Base-by-base conservation (phyloP, 2,797 vertebrate species). In the Poliocrania exsul region DNA sequence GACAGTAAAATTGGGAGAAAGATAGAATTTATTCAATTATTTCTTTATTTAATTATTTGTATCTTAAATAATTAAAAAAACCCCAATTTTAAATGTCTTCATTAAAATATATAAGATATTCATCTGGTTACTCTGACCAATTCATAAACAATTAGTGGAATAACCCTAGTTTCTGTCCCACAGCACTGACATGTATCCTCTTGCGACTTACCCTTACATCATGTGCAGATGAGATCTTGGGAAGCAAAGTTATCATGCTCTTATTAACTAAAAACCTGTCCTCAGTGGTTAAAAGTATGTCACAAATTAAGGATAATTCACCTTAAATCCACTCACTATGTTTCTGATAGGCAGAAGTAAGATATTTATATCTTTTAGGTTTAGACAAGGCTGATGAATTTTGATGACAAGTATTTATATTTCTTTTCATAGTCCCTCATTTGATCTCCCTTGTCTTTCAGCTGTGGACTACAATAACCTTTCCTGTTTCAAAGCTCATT, bases 241-340 rank as follows among this genome's bases (percentile, higher is more conserved):
- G n/a, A 94, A 95, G 80, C 58, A 77, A 90, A 88, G 47, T 61
- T 78, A 71, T 88, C 88, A 86, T 31, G 53, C 12, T 96, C 7
- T 95, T 92, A 92, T 92, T 94, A 95, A 92, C 60, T 91, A 84
- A 78, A 83, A 75, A 75, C 14, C 16, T 64, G 13, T 50, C 67
- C 18, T 66, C 28, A 40, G 25, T 4, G 10, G 35, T 81, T 93
- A 79, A 91, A 90, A 93, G 69, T 84, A 81, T 33, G n/a, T 89
- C 77, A 89, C 49, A 95, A 77, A 79, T 81, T 89, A 90, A 89
- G 72, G 74, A 69, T 23, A 33, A 69, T 65, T 92, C 90, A 78
- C 31, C 42, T 90, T 60, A 91, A 91, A 93, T 35, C 42, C 60
- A 72, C 66, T 17, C 33, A 40, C 28, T 69, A 5, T 38, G 7